A percentile compares a stretch with the other conserved stretches of the same genome.
Evolutionary conservation across 2,888 invertebrate genomes (phyloP).

Genomic region (Lacanobia oleracea): DNA sequence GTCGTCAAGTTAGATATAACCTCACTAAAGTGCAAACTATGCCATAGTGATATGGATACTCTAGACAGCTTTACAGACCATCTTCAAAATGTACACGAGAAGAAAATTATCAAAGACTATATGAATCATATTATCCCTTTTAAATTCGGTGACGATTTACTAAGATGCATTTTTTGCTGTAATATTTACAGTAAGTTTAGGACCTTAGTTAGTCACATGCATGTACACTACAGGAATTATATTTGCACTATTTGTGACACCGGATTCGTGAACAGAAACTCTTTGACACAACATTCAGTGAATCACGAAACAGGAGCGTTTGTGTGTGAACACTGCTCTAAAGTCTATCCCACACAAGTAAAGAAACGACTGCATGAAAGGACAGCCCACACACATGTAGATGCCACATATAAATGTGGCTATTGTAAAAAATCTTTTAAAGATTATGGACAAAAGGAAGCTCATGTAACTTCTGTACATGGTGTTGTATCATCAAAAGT

Average conservation of each 20-base stretch:
- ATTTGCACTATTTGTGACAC: constrained; percentile 68
- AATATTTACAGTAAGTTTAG: constrained; percentile 54
- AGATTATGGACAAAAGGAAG: constrained; percentile 66
- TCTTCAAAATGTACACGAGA: constrained; percentile 59
- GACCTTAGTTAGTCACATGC: constrained; percentile 73
- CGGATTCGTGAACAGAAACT: constrained; percentile 70
- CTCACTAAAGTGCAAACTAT: constrained; percentile 56
- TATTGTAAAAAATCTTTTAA: constrained; percentile 73
- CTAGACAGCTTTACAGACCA: constrained; percentile 64
- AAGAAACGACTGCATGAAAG: constrained; percentile 81
- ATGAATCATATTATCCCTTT: constrained; percentile 75
- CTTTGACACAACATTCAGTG: constrained; percentile 59
- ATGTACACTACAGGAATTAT: constrained; percentile 73
- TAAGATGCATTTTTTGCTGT: constrained; percentile 52
- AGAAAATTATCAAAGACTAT: constrained; percentile 65
- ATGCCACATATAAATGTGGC: constrained; percentile 66
- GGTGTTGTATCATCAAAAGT: constrained; percentile 57
- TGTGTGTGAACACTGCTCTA: constrained; percentile 79
- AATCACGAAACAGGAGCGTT: constrained; percentile 70
- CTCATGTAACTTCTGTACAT: constrained; percentile 68
- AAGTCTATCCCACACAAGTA: constrained; percentile 78
- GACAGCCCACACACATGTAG: constrained; percentile 60
- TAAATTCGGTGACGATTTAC: constrained; percentile 68
- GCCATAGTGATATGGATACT: constrained; percentile 48
- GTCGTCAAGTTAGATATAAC: constrained; percentile 78